A percentile compares a stretch with the other conserved stretches of the same genome.
Conservation (phyloP, 2,888 invertebrate genomes). For the Bellardia bayeri region DNA sequence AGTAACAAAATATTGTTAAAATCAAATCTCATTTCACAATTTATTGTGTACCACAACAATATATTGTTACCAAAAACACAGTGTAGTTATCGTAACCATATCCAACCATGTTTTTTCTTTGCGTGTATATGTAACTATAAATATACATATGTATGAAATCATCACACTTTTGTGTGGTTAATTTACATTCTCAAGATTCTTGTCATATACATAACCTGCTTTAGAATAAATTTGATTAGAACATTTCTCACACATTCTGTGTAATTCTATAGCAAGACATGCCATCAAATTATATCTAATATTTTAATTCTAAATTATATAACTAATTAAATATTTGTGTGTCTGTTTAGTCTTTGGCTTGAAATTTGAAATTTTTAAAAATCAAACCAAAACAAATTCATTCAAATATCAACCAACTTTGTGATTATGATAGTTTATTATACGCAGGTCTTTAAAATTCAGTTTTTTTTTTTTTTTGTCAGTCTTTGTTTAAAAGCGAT, state of each 20-base stretch:
- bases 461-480: neutral
- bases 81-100: too few relatives aligned
- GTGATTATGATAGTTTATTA: slow-evolving; percentile 59
- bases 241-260: neutral
- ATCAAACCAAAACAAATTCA: slow-evolving; percentile 25
- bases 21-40: too few relatives aligned
- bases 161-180: too few relatives aligned
- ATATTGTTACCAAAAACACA: too few relatives aligned
- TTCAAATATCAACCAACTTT: slow-evolving; percentile 41
- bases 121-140: too few relatives aligned
- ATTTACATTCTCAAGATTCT: too few relatives aligned
- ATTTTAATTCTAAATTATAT: neutral
- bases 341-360: neutral
- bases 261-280: neutral
- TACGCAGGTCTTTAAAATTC: slow-evolving; percentile 60
- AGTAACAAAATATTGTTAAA: too few relatives aligned
- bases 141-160: too few relatives aligned
- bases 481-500: slow-evolving; percentile 62
- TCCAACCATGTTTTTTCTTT: too few relatives aligned
- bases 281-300: too few relatives aligned
- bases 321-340: neutral
- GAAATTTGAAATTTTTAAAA: slow-evolving; percentile 1
- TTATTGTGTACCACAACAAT: too few relatives aligned
- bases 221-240: neutral
- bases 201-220: neutral